A percentile compares a stretch with the other conserved stretches of the same genome.
These are phyloP conservation scores for Choloepus hoffmanni DNA, from an alignment of 2,113 vertebrate genomes.

Conservation along the genomic window DNA sequence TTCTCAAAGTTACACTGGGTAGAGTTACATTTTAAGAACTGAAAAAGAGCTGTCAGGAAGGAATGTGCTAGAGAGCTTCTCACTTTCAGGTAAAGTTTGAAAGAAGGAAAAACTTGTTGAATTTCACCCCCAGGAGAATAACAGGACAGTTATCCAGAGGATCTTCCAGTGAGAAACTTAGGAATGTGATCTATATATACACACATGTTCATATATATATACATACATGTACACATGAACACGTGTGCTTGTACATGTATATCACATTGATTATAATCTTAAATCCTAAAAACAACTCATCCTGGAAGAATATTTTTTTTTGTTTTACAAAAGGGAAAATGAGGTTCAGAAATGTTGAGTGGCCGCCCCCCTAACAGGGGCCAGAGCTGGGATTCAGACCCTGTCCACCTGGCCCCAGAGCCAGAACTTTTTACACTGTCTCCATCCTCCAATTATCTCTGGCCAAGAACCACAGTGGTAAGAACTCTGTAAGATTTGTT, in stretches of 20 bases:
- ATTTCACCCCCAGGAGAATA: background rate
- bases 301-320: background rate
- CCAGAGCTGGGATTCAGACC: background rate
- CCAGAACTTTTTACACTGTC: background rate
- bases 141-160: background rate
- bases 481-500: background rate
- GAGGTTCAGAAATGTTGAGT: background rate
- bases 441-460: background rate
- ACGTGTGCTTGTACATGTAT: too few species aligned
- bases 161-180: background rate
- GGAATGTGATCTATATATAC: too few species aligned
- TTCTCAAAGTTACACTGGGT: background rate
- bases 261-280: background rate
- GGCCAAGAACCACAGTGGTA: too few species aligned
- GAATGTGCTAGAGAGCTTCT: background rate
- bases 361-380: background rate
- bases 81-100: background rate
- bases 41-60: background rate
- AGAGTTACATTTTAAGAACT: background rate
- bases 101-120: background rate
- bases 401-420: too few species aligned
- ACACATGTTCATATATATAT: background rate
- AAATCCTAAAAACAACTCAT: background rate
- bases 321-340: background rate
- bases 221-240: background rate